Evolutionary conservation across 2,797 vertebrate species (phyloP).

Genomic region (Pyrrhura leucotis): DNA sequence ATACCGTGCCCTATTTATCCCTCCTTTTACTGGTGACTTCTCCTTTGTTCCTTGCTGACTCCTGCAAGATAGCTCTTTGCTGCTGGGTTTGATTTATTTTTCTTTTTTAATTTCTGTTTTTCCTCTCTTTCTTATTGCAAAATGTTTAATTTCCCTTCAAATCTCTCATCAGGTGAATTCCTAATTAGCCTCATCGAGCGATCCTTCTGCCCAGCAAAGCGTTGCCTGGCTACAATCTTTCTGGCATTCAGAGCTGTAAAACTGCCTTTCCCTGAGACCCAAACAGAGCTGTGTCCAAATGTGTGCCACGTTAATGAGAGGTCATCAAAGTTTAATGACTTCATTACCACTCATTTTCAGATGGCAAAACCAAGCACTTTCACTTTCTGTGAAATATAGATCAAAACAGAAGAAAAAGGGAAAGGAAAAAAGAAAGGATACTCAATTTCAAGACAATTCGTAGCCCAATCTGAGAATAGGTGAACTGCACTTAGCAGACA

Average conservation of each 20-base stretch:
- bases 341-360: background rate
- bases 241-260: background rate
- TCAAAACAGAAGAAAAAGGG: background rate
- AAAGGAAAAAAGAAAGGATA: background rate
- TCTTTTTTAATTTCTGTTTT: background rate
- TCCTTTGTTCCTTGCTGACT: background rate
- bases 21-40: background rate
- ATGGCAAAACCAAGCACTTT: background rate
- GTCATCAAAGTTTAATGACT: constrained; percentile 1
- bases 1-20: background rate
- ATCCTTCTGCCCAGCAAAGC: background rate
- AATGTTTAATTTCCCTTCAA: background rate
- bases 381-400: background rate
- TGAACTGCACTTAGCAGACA: background rate
- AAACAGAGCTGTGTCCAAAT: background rate
- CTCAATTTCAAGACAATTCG: background rate
- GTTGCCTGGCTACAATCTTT: background rate
- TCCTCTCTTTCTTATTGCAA: background rate
- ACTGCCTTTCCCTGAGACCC: background rate
- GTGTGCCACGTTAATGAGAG: rapidly evolving
- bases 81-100: background rate
- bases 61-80: background rate
- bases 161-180: background rate
- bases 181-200: background rate
- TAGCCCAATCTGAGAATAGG: background rate